Evolutionary conservation across 2,797 vertebrate genomes (phyloP).

Genomic region (Mormyrops boulengeri): DNA sequence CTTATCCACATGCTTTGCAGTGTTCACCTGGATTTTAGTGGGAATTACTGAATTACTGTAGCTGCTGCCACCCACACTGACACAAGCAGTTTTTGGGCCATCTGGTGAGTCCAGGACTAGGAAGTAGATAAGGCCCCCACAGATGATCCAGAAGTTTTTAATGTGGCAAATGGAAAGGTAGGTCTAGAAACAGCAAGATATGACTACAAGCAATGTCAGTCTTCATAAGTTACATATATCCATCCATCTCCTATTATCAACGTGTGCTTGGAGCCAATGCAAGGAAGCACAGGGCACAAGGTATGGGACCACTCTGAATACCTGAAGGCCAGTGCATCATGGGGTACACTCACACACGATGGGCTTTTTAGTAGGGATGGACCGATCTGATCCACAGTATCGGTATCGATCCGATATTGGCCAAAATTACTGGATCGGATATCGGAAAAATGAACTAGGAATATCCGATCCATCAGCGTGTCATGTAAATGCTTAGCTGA

Average conservation of each 20-base stretch:
- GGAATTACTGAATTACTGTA: no score
- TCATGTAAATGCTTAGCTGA: no score
- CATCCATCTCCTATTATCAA: not conserved
- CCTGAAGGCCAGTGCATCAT: not conserved
- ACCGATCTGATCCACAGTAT: no score
- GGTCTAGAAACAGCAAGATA: not conserved
- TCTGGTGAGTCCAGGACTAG: not conserved
- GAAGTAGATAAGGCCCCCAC: not conserved
- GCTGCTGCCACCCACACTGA: not conserved
- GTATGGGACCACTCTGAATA: not conserved
- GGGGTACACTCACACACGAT: not conserved
- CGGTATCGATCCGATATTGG: no score
- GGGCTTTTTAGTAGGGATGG: not conserved
- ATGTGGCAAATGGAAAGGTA: not conserved
- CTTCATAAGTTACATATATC: not conserved
- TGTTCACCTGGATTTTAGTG: slow-evolving; percentile 23
- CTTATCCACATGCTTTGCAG: slow-evolving; percentile 3
- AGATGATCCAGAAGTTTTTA: not conserved
- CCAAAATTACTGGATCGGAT: no score
- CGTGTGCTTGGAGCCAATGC: not conserved
- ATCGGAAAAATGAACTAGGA: no score
- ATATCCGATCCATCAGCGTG: no score
- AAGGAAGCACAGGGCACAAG: not conserved
- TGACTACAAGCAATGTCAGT: not conserved
- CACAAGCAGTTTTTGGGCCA: not conserved